A percentile compares a stretch with the other conserved stretches of the same genome.
These are phyloP conservation scores for Cladorhizidae sp. DNA, from an alignment of 37 sponge, comb jelly and placozoan genomes.

Conservation along the genomic window DNA sequence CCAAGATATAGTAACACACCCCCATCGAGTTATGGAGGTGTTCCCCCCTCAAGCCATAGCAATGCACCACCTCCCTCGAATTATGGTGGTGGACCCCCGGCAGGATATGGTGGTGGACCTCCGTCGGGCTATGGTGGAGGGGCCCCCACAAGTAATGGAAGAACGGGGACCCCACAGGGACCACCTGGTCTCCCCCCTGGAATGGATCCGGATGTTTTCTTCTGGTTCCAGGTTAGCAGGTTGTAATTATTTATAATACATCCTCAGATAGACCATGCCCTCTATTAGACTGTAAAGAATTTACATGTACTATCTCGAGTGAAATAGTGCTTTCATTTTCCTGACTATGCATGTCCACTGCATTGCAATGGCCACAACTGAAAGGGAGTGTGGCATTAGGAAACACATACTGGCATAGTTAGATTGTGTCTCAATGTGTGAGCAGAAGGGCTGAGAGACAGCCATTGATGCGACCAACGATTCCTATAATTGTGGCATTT, in stretches of 20 bases:
- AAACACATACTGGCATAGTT: too few species aligned
- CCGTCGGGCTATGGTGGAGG: neutral
- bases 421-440: too few species aligned
- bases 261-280: too few species aligned
- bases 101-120: neutral
- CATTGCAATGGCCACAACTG: neutral
- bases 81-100: neutral
- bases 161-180: slow-evolving; percentile 5
- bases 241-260: too few species aligned
- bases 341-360: too few species aligned
- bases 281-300: too few species aligned
- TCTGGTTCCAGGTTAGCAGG: slow-evolving; percentile 86
- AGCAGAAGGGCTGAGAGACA: too few species aligned
- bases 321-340: too few species aligned
- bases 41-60: neutral
- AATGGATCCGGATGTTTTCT: slow-evolving; percentile 72
- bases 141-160: too few species aligned
- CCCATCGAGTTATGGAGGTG: neutral
- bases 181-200: slow-evolving; percentile 69
- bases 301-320: too few species aligned
- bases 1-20: neutral
- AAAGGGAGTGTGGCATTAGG: neutral
- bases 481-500: too few species aligned
- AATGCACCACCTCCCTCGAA: neutral
- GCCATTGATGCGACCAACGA: too few species aligned